phyloP scores from a whole-genome alignment of 1,140 invertebrate species.

The Charaxes varanes region DNA sequence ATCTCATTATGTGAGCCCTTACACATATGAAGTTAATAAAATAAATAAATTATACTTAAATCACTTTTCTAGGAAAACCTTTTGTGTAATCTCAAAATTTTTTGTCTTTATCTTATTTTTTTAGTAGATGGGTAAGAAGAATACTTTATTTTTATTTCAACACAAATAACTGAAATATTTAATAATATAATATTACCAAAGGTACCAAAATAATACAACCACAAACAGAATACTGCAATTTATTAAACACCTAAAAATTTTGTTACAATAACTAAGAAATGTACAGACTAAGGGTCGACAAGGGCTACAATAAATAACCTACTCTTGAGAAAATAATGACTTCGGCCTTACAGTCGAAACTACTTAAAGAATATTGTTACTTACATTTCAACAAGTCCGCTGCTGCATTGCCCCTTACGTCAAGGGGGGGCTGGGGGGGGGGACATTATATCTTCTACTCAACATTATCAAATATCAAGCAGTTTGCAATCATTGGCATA shows the following conservation, averaged over 20 bases:
- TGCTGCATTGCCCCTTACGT: too few relatives aligned
- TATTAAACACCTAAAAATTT: slow-evolving; percentile 62
- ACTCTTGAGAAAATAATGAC: slow-evolving; percentile 26
- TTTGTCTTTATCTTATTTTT: too few relatives aligned
- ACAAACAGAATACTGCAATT: slow-evolving; percentile 68
- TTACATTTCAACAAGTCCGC: too few relatives aligned
- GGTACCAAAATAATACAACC: slow-evolving; percentile 25
- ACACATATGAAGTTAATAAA: not conserved
- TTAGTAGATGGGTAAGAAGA: too few relatives aligned
- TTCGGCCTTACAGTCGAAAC: slow-evolving; percentile 78
- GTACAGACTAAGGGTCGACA: slow-evolving; percentile 11
- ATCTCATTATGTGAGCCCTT: not conserved
- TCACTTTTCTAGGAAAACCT: too few relatives aligned
- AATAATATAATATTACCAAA: not conserved
- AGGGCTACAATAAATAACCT: slow-evolving; percentile 20
- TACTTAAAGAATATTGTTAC: slow-evolving; percentile 93
- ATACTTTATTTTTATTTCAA: not conserved
- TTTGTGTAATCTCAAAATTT: too few relatives aligned
- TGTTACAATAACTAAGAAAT: slow-evolving; percentile 24
- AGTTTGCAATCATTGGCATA: too few relatives aligned
- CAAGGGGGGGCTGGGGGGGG: too few relatives aligned
- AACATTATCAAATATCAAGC: too few relatives aligned
- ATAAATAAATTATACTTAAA: too few relatives aligned
- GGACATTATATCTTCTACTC: too few relatives aligned
- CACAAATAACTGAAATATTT: not conserved